Conservation (phyloP, 2,888 invertebrate species). For the Lasioglossum villosulum region DNA sequence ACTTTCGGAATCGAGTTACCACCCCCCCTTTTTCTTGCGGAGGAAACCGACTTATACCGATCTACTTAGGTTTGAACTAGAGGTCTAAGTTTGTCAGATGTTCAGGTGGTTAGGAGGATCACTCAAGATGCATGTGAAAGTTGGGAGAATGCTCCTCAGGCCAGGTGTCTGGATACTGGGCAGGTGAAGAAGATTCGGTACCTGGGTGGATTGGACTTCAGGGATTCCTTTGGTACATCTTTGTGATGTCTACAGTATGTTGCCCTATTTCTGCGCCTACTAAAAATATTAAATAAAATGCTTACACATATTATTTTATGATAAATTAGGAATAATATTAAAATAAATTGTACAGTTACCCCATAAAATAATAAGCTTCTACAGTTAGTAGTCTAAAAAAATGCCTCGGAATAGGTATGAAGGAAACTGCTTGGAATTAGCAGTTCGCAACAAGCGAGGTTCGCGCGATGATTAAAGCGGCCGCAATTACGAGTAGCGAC, state of each 20-base stretch:
- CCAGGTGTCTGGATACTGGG: background rate
- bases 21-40: background rate
- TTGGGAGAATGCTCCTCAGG: background rate
- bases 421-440: background rate
- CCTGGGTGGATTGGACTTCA: background rate
- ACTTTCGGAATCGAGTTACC: constrained; percentile 7
- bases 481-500: background rate
- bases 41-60: background rate
- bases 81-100: background rate
- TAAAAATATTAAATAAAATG: too few relatives aligned
- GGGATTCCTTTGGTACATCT: background rate
- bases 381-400: too few relatives aligned
- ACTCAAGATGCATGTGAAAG: background rate
- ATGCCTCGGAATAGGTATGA: background rate
- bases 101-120: background rate
- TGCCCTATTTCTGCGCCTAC: too few relatives aligned
- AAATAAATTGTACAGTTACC: too few relatives aligned
- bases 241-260: too few relatives aligned
- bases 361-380: too few relatives aligned
- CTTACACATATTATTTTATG: too few relatives aligned
- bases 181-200: background rate
- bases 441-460: background rate
- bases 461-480: background rate
- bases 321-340: too few relatives aligned
- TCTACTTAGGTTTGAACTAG: background rate